Evolutionary conservation across 2,888 invertebrate species (phyloP), one percentile per base, ranked within the genome.

Genomic region (Tolmerus cingulatus): DNA sequence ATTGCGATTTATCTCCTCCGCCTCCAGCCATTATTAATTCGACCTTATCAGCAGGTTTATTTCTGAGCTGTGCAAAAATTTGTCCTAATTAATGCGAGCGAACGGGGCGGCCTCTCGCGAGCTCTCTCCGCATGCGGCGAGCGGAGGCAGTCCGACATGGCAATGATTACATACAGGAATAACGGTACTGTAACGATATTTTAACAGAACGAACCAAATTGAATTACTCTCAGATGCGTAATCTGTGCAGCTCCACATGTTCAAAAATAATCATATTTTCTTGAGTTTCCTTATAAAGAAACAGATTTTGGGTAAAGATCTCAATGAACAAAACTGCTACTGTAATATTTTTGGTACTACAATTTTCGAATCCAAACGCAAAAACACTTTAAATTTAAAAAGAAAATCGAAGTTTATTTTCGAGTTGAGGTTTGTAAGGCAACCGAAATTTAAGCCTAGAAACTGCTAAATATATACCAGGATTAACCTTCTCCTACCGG

Each of bases 1-100:
- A 78, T 78, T 78, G 23, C 78, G 78, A 78, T 19, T 78, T 78
- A 78, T 78, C 78, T 78, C 14, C 14, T n/a, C 43, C 43, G 43
- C 43, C 40, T 1, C 40, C 40, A 40, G 43, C 37, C 43, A 37
- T 76, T 40, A 78, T 78, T 78, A 78, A 78, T 78, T 46, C 78
- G 78, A 78, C 78, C 43, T 78, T 78, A 78, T 78, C 78, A 40
- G 78, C 40, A 16, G 23, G 23, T 37, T 43, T 78, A 78, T 78
- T 78, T 78, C 19, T 78, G 43, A 46, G 23, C 78, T 19, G 23
- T 40, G 40, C 37, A 23, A 66, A 66, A 66, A 66, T 66, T 66
- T 66, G 66, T 66, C 66, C 66, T 66, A 66, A 66, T 66, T 66
- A 66, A 66, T 66, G 23, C 23, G 66, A 66, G 66, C 66, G 66